These are phyloP conservation scores for Plebejus argus DNA, from an alignment of 2,888 invertebrate genomes.

Conservation along the genomic window DNA sequence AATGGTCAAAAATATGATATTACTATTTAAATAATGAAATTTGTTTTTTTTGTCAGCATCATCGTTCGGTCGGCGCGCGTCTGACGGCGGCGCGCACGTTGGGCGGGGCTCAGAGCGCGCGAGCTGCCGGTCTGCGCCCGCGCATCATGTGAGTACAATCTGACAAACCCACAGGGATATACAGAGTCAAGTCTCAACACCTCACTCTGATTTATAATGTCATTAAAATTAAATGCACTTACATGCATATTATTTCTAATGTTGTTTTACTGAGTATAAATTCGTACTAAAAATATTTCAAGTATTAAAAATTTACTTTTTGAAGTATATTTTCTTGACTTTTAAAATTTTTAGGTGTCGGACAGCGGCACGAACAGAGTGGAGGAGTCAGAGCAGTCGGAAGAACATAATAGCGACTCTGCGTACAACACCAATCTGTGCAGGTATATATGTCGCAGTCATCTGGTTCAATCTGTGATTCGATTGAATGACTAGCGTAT, in stretches of 20 bases:
- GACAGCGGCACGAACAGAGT: slow-evolving; percentile 58
- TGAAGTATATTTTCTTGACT: no score
- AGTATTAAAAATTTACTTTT: no score
- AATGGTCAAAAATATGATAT: no score
- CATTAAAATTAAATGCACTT: background rate
- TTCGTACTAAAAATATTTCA: no score
- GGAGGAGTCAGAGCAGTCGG: slow-evolving; percentile 54
- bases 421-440: slow-evolving; percentile 65
- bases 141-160: slow-evolving; percentile 61
- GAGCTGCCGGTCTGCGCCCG: slow-evolving; percentile 72
- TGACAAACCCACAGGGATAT: slow-evolving; percentile 16
- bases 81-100: slow-evolving; percentile 97
- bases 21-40: no score
- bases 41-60: slow-evolving; percentile 75
- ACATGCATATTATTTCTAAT: background rate
- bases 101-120: slow-evolving; percentile 75
- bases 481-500: no score
- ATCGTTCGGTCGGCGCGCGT: slow-evolving; percentile 93
- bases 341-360: slow-evolving; percentile 53
- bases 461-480: no score
- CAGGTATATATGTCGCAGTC: slow-evolving; percentile 60
- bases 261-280: no score
- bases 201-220: background rate
- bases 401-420: slow-evolving; percentile 62
- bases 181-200: no score